These are phyloP conservation scores for Pagetopsis macropterus DNA, from an alignment of 2,797 vertebrate species.

Conservation along the genomic window DNA sequence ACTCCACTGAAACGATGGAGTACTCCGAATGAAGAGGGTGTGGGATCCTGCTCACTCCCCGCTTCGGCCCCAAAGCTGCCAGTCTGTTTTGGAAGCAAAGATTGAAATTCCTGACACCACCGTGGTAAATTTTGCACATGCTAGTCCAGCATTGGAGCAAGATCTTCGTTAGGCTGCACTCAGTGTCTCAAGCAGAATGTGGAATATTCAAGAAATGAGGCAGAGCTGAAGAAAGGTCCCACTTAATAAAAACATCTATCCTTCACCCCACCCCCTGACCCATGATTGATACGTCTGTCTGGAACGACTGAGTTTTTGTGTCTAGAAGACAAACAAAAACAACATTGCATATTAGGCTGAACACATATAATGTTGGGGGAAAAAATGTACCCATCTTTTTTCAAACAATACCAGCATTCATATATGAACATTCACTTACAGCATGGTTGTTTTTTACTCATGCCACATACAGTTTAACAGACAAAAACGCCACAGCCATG, in stretches of 20 bases:
- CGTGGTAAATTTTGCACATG: constrained; percentile 89
- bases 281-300: constrained; percentile 40
- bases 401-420: constrained; percentile 16
- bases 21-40: constrained; percentile 23
- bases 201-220: constrained; percentile 71
- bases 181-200: constrained; percentile 68
- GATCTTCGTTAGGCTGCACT: constrained; percentile 62
- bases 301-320: constrained; percentile 45
- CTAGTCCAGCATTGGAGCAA: constrained; percentile 66
- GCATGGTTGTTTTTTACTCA: constrained; percentile 33
- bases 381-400: constrained; percentile 12
- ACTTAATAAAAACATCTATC: constrained; percentile 65
- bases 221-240: constrained; percentile 54
- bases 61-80: constrained; percentile 68
- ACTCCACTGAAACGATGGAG: constrained; percentile 24
- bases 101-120: constrained; percentile 94
- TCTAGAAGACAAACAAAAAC: constrained; percentile 13
- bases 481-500: no score
- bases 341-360: background rate
- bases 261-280: constrained; percentile 65
- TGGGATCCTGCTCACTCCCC: constrained; percentile 56
- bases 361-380: background rate
- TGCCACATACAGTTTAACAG: constrained; percentile 37
- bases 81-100: constrained; percentile 89
- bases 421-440: constrained; percentile 36